Evolutionary conservation across 2,888 invertebrate genomes (phyloP).

Genomic region (Amphipoea oculea): DNA sequence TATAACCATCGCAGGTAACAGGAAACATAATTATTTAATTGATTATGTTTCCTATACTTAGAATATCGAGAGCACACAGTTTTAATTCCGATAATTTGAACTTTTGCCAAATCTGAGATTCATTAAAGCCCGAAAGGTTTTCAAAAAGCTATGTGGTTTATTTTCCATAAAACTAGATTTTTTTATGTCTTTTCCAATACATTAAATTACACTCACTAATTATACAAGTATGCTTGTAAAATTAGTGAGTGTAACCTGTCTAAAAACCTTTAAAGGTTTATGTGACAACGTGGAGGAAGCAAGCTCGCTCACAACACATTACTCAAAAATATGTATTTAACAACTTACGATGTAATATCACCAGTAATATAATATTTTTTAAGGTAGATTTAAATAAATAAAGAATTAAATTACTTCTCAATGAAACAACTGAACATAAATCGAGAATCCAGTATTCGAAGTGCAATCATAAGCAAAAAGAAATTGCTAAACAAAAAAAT

Average conservation of each 20-base stretch:
- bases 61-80: not conserved
- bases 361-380: too few species aligned
- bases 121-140: not conserved
- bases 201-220: too few species aligned
- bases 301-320: too few species aligned
- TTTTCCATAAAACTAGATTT: not conserved
- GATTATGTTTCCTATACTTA: not conserved
- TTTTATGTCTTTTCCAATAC: too few species aligned
- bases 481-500: slow-evolving; percentile 3
- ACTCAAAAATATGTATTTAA: too few species aligned
- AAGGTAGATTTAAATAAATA: too few species aligned
- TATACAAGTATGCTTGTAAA: too few species aligned
- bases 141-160: not conserved
- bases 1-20: not conserved
- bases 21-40: not conserved
- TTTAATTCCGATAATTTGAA: not conserved
- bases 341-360: too few species aligned
- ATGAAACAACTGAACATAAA: not conserved
- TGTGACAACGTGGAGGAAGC: too few species aligned
- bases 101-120: too few species aligned
- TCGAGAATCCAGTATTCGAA: not conserved
- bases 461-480: not conserved
- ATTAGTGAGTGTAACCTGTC: too few species aligned
- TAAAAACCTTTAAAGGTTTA: too few species aligned
- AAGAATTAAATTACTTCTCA: not conserved